These are phyloP conservation scores for Cosmopolites sordidus DNA, from an alignment of 2,888 invertebrate genomes.

Conservation along the genomic window DNA sequence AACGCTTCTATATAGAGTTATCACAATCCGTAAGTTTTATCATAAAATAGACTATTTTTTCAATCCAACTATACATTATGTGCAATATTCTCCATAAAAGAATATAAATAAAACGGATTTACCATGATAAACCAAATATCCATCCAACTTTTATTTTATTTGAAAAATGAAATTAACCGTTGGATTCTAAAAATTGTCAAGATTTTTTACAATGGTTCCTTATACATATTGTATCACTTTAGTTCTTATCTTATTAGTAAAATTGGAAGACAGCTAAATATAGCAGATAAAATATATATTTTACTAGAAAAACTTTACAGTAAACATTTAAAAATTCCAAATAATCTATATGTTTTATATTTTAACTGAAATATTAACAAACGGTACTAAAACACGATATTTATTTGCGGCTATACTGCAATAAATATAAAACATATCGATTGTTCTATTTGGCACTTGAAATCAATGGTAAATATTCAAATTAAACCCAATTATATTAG, in stretches of 20 bases:
- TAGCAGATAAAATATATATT: constrained; percentile 11
- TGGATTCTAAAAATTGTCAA: no score
- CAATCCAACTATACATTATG: not conserved
- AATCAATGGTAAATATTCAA: not conserved
- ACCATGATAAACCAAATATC: no score
- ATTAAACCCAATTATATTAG: not conserved
- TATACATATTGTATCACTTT: constrained; percentile 24
- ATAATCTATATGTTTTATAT: no score
- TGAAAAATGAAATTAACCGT: no score
- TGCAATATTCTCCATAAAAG: no score
- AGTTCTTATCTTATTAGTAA: constrained; percentile 15
- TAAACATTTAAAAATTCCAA: not conserved
- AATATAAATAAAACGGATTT: no score
- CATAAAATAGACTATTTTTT: constrained; percentile 8
- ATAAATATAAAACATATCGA: not conserved
- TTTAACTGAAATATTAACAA: no score
- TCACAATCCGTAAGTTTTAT: constrained; percentile 21
- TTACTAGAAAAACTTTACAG: constrained; percentile 2
- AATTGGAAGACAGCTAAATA: constrained; percentile 26
- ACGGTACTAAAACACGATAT: no score
- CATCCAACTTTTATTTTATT: no score
- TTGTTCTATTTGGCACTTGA: not conserved
- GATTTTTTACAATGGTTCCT: constrained; percentile 8
- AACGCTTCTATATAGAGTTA: constrained; percentile 4
- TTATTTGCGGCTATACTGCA: no score